A percentile compares a stretch with the other conserved stretches of the same genome.
Evolutionary conservation across 2,888 invertebrate species (phyloP).

Genomic region (Cerceris ruficornis): DNA sequence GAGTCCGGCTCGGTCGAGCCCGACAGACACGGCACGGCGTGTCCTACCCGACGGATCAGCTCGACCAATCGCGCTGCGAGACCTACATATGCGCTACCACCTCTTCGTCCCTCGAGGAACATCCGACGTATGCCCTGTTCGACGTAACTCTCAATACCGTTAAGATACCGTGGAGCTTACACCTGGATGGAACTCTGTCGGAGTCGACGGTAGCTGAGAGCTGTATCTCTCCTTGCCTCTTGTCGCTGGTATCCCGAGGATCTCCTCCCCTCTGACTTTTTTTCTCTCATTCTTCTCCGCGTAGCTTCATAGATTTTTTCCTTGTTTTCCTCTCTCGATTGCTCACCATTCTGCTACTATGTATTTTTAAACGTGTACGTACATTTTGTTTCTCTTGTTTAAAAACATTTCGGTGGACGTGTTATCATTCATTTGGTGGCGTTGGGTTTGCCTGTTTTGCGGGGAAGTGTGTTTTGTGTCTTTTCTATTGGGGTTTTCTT

Average conservation of each 20-base stretch:
- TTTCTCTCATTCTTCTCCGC: background rate
- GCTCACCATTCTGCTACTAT: background rate
- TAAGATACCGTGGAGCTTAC: conserved; percentile 56
- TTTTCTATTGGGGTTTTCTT: no score
- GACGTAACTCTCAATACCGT: conserved; percentile 76
- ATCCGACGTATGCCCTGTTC: conserved; percentile 67
- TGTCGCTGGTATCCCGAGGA: conserved; percentile 46
- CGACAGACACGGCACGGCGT: conserved; percentile 54
- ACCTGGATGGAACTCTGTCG: conserved; percentile 47
- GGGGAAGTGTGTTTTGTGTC: no score
- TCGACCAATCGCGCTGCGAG: conserved; percentile 76
- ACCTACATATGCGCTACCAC: conserved; percentile 79
- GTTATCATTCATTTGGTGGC: no score
- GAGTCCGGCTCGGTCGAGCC: conserved; percentile 61
- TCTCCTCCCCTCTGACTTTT: conserved; percentile 31
- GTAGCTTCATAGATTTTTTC: background rate
- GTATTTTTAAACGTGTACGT: no score
- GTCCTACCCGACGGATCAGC: conserved; percentile 63
- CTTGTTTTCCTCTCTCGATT: background rate
- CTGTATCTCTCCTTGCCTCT: conserved; percentile 20
- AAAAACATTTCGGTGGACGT: no score
- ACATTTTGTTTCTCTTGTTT: no score
- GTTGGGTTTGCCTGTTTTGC: no score
- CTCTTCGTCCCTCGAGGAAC: conserved; percentile 60
- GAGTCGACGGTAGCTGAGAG: conserved; percentile 36